Conservation (phyloP, 1,140 invertebrate species). For the Rhopalosiphum padi region DNA sequence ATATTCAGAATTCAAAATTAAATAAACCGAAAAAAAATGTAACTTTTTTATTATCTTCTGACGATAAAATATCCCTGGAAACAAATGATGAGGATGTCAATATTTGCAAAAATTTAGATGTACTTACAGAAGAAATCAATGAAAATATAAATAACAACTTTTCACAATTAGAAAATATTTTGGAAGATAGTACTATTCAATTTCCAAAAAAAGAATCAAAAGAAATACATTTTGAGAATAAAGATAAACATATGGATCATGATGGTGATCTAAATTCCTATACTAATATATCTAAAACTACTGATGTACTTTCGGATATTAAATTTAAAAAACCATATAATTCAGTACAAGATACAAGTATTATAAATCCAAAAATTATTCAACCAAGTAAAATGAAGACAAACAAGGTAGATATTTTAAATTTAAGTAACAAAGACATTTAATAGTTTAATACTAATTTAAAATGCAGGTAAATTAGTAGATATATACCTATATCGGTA, state of each 20-base stretch:
- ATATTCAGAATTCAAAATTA: neutral
- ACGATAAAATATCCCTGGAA: neutral
- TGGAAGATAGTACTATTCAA: neutral
- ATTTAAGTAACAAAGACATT: neutral
- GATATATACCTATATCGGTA: neutral
- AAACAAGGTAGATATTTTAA: neutral
- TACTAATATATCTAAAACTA: neutral
- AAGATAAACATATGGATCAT: neutral
- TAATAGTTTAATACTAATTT: neutral
- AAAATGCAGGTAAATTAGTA: neutral
- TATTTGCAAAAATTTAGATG: neutral
- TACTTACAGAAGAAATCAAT: neutral
- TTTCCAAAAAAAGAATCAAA: neutral
- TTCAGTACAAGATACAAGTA: neutral
- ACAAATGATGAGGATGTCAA: neutral
- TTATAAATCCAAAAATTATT: neutral
- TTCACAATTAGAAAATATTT: neutral
- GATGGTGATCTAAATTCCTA: neutral
- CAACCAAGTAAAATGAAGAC: neutral
- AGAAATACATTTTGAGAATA: neutral
- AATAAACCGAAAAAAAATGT: neutral
- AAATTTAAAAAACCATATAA: constrained; percentile 13
- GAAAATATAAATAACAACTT: neutral
- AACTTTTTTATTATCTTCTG: neutral
- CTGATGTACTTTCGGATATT: neutral